Percentiles rank a stretch among this genome's conserved stretches.
These are phyloP conservation scores for Volucella inanis DNA, from an alignment of 2,888 invertebrate genomes.

Conservation along the genomic window DNA sequence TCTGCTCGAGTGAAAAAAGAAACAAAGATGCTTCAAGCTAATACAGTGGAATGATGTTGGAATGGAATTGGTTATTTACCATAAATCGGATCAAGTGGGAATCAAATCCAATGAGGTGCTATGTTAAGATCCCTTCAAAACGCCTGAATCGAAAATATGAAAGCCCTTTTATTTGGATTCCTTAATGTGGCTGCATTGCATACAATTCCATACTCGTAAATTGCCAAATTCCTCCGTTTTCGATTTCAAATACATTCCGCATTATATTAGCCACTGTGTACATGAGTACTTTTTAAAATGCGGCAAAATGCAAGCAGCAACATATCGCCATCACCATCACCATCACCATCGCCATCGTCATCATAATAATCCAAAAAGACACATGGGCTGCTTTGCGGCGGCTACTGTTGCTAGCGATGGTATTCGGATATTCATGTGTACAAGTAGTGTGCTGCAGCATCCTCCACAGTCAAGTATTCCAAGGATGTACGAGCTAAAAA, in stretches of 20 bases:
- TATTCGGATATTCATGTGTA: background rate
- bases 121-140: background rate
- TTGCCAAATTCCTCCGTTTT: conserved; percentile 51
- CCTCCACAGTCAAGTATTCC: conserved; percentile 49
- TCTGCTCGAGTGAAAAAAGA: background rate
- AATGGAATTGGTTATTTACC: conserved; percentile 47
- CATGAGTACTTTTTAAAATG: conserved; percentile 57
- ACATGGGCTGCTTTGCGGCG: conserved; percentile 54
- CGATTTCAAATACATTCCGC: conserved; percentile 57
- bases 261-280: conserved; percentile 71
- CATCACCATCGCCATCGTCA: conserved; percentile 57
- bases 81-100: conserved; percentile 2
- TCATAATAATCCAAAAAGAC: conserved; percentile 72
- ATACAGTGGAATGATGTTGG: conserved; percentile 33
- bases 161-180: conserved; percentile 52
- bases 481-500: conserved; percentile 69
- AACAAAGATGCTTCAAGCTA: background rate
- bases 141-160: background rate
- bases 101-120: conserved; percentile 1
- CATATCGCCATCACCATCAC: too few relatives aligned
- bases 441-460: conserved; percentile 45
- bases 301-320: conserved; percentile 72
- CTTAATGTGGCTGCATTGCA: conserved; percentile 68
- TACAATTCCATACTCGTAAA: conserved; percentile 67
- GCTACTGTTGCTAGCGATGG: conserved; percentile 12